Evolutionary conservation across 2,888 invertebrate species (phyloP).

Genomic region (Apamea sordens): DNA sequence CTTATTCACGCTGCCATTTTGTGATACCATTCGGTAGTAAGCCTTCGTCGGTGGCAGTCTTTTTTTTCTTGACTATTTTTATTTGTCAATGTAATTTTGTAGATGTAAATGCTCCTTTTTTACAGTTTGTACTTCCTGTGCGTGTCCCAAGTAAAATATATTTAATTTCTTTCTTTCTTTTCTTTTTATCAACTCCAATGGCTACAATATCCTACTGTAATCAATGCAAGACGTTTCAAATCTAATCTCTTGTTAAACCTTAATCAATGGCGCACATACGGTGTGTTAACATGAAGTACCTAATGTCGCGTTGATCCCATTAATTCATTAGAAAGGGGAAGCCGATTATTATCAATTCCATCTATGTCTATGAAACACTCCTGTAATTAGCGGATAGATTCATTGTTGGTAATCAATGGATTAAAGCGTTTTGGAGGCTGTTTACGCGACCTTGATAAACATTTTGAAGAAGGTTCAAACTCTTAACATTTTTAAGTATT

Average conservation of each 20-base stretch:
- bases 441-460: background rate
- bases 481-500: background rate
- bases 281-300: background rate
- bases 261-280: constrained; percentile 21
- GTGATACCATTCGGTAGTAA: background rate
- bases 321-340: constrained; percentile 38
- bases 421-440: constrained; percentile 2
- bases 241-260: constrained; percentile 31
- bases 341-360: constrained; percentile 43
- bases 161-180: background rate
- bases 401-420: constrained; percentile 25
- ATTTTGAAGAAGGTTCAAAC: constrained; percentile 2
- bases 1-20: background rate
- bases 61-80: background rate
- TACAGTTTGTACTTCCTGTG: background rate
- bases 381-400: constrained; percentile 43
- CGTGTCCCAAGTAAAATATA: background rate
- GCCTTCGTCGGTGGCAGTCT: background rate
- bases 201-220: background rate
- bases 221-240: constrained; percentile 17
- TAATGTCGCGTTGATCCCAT: constrained; percentile 27
- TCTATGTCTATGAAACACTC: constrained; percentile 27
- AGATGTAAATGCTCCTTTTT: background rate
- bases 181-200: background rate
- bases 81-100: background rate